Percentiles rank a stretch among this genome's conserved stretches.
These are phyloP conservation scores for Psittacara wagleri DNA, from an alignment of 2,113 vertebrate species.

Conservation along the genomic window DNA sequence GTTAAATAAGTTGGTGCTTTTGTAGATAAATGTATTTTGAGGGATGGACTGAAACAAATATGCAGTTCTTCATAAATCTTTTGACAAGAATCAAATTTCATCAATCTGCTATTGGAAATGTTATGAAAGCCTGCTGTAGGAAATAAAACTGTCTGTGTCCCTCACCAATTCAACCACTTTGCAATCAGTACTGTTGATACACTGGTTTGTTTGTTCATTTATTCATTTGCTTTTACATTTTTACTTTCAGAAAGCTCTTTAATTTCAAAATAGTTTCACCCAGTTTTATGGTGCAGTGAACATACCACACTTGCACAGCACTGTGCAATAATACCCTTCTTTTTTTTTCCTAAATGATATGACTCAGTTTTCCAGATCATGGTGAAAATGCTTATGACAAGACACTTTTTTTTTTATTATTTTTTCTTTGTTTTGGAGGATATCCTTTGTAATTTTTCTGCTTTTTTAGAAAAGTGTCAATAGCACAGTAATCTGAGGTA, in stretches of 20 bases:
- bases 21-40: not conserved
- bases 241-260: not conserved
- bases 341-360: not conserved
- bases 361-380: not conserved
- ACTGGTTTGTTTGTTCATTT: not conserved
- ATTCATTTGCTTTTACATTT: not conserved
- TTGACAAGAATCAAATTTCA: not conserved
- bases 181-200: not conserved
- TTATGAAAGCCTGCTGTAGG: not conserved
- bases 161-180: not conserved
- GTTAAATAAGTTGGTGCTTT: not conserved
- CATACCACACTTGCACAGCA: not conserved
- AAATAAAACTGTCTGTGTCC: not conserved
- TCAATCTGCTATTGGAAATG: not conserved
- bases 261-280: not conserved
- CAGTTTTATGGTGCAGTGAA: not conserved
- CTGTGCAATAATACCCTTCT: not conserved
- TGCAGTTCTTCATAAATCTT: not conserved
- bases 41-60: not conserved
- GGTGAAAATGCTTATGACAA: not conserved
- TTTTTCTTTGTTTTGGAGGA: not conserved
- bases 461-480: not conserved
- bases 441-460: not conserved
- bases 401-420: fast-evolving
- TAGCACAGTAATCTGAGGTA: not conserved